Evolutionary conservation across 2,113 vertebrate species (phyloP), one percentile per base, ranked within the genome.

Genomic region (Saimiri boliviensis): DNA sequence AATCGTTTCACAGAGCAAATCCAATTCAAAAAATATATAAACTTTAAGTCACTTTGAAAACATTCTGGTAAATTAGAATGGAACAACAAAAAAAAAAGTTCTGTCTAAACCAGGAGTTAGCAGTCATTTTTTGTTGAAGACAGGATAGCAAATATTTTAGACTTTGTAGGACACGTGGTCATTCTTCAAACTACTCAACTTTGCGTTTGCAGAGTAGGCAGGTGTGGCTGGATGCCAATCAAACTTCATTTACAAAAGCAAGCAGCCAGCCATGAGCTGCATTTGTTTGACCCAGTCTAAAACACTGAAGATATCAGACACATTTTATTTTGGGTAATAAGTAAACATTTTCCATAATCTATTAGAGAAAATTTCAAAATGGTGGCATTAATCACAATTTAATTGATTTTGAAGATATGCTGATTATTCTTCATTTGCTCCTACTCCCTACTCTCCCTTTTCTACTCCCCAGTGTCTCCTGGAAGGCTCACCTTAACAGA

Each of bases 1-100:
- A 89, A 86, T 83, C 25, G 68, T 92, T 93, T 92, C 37, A 56
- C 5, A 87, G 70, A 90, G 70, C 92, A 96, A 95, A 92, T 77
- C 37, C 14, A 70, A 35, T 87, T 93, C 16, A 23, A 83, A 94
- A 87, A 90, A 68, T 68, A 68, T 68, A n/a, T 66, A 83, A 87
- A 96, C 17, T 73, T 92, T 42, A 77, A 82, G 35, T 58, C 35
- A 84, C 35, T 87, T 91, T 76, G 32, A 85, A 92, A 76, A 92
- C 37, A 77, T 89, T 94, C 12, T 87, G 54, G 81, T 89, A 86
- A 58, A 87, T 86, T 73, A 58, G 52, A 85, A 56, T 90, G 76
- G 19, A 86, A 88, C 40, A 32, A 42, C 42, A 42, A 42, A 4
- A 42, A 42, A 54, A 66, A 86, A 47, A 1, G 20, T 85, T 85